Evolutionary conservation across 2,888 invertebrate genomes (phyloP), one percentile per base, ranked within the genome.

Genomic region (Heliconius ismenius): DNA sequence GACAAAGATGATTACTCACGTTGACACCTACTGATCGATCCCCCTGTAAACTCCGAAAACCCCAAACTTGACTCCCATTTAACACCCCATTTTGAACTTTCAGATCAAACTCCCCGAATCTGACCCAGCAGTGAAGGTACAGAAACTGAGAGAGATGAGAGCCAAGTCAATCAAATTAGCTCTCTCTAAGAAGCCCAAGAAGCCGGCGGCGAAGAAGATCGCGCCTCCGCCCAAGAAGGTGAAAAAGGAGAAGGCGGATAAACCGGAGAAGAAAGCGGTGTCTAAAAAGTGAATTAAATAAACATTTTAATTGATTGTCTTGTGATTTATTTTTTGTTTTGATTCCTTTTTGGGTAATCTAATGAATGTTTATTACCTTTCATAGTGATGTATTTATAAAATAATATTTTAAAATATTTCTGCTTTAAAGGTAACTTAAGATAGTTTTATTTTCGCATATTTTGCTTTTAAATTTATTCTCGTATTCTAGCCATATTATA

Each of bases 141-240:
- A 94, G 73, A 94, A 94, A 72, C 84, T 95, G 4, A 91, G 95
- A 73, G 92, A 93, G 54, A 92, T 87, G 78, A 90, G 96, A 74
- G 88, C 91, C n/a, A 94, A 91, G 77, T 88, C 92, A 3, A 93
- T 95, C 80, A 91, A 95, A 83, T 93, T 95, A 54, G 95, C 93
- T 0, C 88, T 92, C 54, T 89, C 94, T 2, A 94, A 92, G 81
- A 95, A 95, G 79, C 94, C 95, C 28, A 95, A 95, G 88, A 93
- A 94, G 89, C 90, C 92, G 0, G 89, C 82, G n/a, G 86, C 86
- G 0, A 92, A 94, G 87, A 95, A 94, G 78, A 94, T 91, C 6
- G 84, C 92, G 0, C 93, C 93, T 0, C 89, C 93, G 0, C 90
- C 91, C 69, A 90, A 87, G 86, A 83, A 84, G 18, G 83, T 83